phyloP scores from a whole-genome alignment of 2,888 invertebrate genomes.

The Nomada fabriciana region DNA sequence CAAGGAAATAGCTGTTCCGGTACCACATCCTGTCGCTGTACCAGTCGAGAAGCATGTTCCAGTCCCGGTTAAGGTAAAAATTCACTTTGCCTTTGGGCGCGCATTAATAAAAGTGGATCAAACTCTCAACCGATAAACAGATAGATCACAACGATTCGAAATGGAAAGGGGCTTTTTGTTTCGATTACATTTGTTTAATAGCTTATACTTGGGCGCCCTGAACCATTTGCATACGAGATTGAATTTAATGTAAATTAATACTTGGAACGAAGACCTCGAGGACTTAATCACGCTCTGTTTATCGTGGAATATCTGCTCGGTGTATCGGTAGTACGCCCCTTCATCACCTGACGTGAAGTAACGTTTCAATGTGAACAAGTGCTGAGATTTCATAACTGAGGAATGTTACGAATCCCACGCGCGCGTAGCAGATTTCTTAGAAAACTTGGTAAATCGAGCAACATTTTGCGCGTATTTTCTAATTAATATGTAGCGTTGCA shows the following conservation, averaged over 20 bases:
- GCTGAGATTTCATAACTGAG: constrained; percentile 42
- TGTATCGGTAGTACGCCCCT: constrained; percentile 18
- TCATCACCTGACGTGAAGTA: constrained; percentile 46
- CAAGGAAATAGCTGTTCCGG: constrained; percentile 85
- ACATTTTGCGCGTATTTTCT: not conserved
- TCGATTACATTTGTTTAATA: too few species aligned
- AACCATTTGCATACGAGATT: not conserved
- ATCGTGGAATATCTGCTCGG: constrained; percentile 18
- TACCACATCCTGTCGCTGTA: too few species aligned
- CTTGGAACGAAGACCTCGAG: constrained; percentile 12
- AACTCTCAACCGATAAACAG: too few species aligned
- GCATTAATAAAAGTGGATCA: not conserved
- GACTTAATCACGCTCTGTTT: constrained; percentile 67
- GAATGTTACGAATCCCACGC: constrained; percentile 22
- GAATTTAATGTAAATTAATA: not conserved
- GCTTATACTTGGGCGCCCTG: not conserved
- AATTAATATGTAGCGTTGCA: not conserved
- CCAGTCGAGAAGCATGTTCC: constrained; percentile 85
- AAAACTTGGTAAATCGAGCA: not conserved
- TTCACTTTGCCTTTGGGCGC: not conserved
- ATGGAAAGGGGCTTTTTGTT: not conserved
- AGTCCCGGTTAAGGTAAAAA: constrained; percentile 82
- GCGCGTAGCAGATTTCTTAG: constrained; percentile 4
- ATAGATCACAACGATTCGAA: not conserved
- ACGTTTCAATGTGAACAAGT: constrained; percentile 40